Evolutionary conservation across 35 echinoderm and acorn worm genomes (phyloP), one percentile per base, ranked within the genome.

Genomic region (Apostichopus japonicus): DNA sequence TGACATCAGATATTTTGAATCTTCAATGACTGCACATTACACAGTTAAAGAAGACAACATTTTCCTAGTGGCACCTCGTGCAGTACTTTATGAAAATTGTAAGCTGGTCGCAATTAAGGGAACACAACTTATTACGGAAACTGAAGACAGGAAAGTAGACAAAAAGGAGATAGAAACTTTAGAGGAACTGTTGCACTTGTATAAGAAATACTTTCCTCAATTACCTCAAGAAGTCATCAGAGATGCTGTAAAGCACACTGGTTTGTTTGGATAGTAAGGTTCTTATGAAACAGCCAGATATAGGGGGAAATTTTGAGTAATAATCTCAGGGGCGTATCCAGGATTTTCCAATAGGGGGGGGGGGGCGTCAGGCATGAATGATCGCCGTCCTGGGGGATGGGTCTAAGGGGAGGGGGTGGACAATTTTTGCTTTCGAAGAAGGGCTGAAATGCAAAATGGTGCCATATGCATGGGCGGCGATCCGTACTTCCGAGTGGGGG

Each of bases 31-130:
- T 56, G 33, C 16, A 14, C 23, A 23, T 8, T 79, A 91, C 51
- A 91, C 90, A 25, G 23, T 27, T 23, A 19, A 56, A 54, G 72
- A 79, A 8, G 52, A 79, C 5, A 91, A 58, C 21, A 78, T 27
- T 1, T 91, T 91, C 24, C 11, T 91, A 19, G 2, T 8, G 54
- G 14, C 71, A n/a, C 90, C 90, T 25, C 78, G 90, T 79, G 90
- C 90, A 56, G 90, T 91, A 2, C 17, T 22, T 6, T 91, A 58
- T 55, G 9, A 27, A 17, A 53, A 23, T 76, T 19, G n/a, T 17
- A 79, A 91, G 76, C 54, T 91, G 16, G n/a, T 91, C 6, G 90
- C 90, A 22, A 91, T 91, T 61, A 79, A 79, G 13, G 90, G 76
- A 56, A 91, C 53, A 6, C 15, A 24, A 13, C n/a, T 78, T 10